Evolutionary conservation across 2,113 vertebrate species (phyloP), one percentile per base, ranked within the genome.

Genomic region (Chaetura pelagica): DNA sequence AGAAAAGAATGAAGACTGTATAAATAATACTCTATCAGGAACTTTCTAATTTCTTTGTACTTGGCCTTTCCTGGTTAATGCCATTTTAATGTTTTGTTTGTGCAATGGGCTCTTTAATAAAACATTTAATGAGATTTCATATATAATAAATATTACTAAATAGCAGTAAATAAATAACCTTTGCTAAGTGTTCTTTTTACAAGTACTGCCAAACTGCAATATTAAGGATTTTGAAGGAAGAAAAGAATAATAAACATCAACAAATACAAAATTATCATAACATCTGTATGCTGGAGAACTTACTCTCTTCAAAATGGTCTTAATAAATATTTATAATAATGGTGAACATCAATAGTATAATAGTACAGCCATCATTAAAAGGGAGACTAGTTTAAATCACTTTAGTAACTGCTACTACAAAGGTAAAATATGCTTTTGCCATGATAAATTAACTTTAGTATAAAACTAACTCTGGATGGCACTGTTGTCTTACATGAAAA

Each of bases 391-490:
- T 62, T 86, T 35, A 35, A 82, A 78, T 94, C 2, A 46, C 16
- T 78, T 74, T 11, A 72, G 14, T 34, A 90, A 54, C 52, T 32
- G n/a, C 44, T 90, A 67, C 62, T 71, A 62, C 5, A 48, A 82
- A 92, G 15, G 42, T 42, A 64, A 77, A 87, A 76, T 35, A 71
- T 3, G 11, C 8, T 87, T 83, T 62, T 80, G 5, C 30, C 12
- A 32, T 64, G 54, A 49, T 35, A 75, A 84, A 42, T 92, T 84
- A 81, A 87, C 57, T 17, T 76, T 62, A 67, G 52, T 35, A 59
- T 9, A 94, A 72, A 94, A 87, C 66, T 44, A 74, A 94, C 97
- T 89, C 87, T 87, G 97, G 98, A 90, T 97, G 98, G 97, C 97
- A 94, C 88, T 98, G 84, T 97, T 97, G 94, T 26, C 68, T 92